Evolutionary conservation across 2,888 invertebrate genomes (phyloP).

Genomic region (Volucella inanis): DNA sequence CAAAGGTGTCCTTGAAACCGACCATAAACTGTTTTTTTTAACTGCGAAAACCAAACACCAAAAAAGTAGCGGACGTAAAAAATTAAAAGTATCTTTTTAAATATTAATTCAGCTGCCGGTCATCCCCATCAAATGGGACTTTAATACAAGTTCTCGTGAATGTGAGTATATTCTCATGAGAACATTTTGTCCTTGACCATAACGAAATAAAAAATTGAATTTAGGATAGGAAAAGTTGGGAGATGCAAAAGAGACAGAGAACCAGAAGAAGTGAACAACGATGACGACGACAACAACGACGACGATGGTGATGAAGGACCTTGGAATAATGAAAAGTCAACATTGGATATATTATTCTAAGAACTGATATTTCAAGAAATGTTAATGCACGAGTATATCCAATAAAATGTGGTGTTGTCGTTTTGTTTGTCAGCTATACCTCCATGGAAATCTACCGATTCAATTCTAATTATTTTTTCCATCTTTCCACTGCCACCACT

Average conservation of each 20-base stretch:
- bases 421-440: neutral
- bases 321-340: conserved; percentile 44
- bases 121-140: conserved; percentile 26
- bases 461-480: neutral
- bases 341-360: neutral
- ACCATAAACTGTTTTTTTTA: conserved; percentile 15
- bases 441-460: neutral
- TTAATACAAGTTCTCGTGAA: neutral
- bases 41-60: neutral
- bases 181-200: neutral
- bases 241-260: neutral
- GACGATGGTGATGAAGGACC: conserved; percentile 28
- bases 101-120: conserved; percentile 23
- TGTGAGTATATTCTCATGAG: neutral
- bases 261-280: neutral
- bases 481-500: neutral
- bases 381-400: neutral
- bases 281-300: conserved; percentile 24
- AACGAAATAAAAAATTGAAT: neutral
- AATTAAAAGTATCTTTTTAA: conserved; percentile 36
- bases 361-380: neutral
- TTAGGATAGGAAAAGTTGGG: neutral
- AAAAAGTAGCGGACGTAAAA: neutral
- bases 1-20: conserved; percentile 13
- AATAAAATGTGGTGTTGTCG: neutral